Evolutionary conservation across 2,113 vertebrate species (phyloP).

Genomic region (Microtus montanus): DNA sequence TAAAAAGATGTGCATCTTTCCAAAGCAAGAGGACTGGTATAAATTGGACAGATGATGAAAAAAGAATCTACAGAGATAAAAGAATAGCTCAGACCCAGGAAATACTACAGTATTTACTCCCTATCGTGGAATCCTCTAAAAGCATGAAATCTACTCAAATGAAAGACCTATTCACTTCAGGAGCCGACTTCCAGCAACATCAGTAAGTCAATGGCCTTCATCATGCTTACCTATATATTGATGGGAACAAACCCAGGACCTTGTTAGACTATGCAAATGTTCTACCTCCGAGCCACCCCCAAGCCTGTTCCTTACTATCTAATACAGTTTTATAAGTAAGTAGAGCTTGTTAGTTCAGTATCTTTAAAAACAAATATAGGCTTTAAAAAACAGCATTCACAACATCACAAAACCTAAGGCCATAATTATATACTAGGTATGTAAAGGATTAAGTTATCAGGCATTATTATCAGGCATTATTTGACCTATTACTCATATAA

Average conservation of each 20-base stretch:
- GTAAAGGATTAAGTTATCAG: neutral
- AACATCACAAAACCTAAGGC: neutral
- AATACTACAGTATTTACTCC: slow-evolving; percentile 65
- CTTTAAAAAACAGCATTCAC: neutral
- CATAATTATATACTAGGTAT: neutral
- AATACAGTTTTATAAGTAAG: slow-evolving; percentile 52
- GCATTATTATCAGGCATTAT: neutral
- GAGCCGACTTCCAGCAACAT: slow-evolving; percentile 38
- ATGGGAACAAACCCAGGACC: neutral
- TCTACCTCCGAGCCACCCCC: neutral
- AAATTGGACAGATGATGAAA: slow-evolving; percentile 76
- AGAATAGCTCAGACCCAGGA: slow-evolving; percentile 65
- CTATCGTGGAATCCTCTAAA: slow-evolving; percentile 59
- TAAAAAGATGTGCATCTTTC: slow-evolving; percentile 53
- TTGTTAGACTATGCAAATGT: neutral
- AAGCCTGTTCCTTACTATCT: neutral
- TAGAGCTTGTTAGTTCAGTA: neutral
- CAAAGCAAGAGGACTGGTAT: slow-evolving; percentile 56
- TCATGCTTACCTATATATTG: neutral
- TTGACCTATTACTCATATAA: neutral
- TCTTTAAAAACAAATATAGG: neutral
- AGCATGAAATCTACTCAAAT: slow-evolving; percentile 46
- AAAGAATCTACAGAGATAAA: slow-evolving; percentile 66
- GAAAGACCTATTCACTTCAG: slow-evolving; percentile 20
- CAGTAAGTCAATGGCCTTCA: slow-evolving; percentile 64